A percentile compares a stretch with the other conserved stretches of the same genome.
Conservation (phyloP, 2,797 vertebrate genomes). For the Alosa sapidissima region DNA sequence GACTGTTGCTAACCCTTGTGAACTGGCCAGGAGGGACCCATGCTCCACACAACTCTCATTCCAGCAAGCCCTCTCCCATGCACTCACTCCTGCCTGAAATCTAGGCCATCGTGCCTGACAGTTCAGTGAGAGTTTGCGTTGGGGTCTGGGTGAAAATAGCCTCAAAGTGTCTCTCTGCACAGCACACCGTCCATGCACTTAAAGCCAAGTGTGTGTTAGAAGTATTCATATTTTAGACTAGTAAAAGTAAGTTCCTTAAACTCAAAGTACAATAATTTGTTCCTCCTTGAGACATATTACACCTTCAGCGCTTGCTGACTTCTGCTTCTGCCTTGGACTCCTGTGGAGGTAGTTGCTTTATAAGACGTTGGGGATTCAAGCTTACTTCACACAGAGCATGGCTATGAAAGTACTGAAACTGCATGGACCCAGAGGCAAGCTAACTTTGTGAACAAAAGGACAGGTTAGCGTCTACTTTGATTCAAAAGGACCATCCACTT, state of each 20-base stretch:
- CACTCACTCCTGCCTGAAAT: neutral
- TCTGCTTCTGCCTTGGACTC: neutral
- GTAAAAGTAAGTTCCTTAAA: neutral
- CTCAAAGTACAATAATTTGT: neutral
- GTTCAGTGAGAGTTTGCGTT: neutral
- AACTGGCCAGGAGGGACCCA: neutral
- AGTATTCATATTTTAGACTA: neutral
- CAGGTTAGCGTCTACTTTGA: neutral
- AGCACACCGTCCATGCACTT: neutral
- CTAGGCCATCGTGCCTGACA: slow-evolving; percentile 10
- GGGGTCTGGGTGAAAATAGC: slow-evolving; percentile 7
- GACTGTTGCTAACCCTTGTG: neutral
- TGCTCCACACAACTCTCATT: neutral
- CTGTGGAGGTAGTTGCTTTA: neutral
- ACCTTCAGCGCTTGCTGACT: neutral
- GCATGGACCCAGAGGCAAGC: neutral
- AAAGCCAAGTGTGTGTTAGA: neutral
- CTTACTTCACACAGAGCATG: neutral
- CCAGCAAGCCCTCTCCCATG: neutral
- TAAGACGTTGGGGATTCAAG: neutral
- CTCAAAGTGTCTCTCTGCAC: neutral
- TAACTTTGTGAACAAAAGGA: neutral
- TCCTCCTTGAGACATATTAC: neutral
- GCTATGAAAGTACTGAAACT: neutral
- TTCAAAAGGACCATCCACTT: neutral